Evolutionary conservation across 2,113 vertebrate genomes (phyloP).

Genomic region (Sander vitreus): DNA sequence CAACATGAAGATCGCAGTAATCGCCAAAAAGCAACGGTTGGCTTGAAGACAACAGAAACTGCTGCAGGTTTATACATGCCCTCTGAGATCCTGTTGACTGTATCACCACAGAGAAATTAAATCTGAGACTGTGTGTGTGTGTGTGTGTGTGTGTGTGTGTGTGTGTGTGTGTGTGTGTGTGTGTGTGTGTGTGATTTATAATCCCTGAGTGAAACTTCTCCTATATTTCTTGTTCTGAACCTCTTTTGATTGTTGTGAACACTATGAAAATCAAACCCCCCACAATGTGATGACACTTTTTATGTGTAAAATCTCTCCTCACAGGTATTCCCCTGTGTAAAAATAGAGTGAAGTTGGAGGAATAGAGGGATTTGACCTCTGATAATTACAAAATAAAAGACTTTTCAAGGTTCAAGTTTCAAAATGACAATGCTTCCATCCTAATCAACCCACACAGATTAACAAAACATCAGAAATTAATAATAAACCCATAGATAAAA

Average conservation of each 20-base stretch:
- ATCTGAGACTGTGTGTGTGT: conserved; percentile 21
- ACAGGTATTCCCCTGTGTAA: neutral
- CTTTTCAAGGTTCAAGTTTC: neutral
- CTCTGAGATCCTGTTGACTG: conserved; percentile 44
- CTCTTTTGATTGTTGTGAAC: neutral
- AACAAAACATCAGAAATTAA: neutral
- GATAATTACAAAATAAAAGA: neutral
- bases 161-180: too few relatives aligned
- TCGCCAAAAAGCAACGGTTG: conserved; percentile 71
- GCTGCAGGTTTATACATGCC: conserved; percentile 80
- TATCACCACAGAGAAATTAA: conserved; percentile 41
- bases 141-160: conserved; percentile 23
- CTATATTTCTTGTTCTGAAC: neutral
- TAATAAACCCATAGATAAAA: neutral
- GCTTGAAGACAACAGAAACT: conserved; percentile 85
- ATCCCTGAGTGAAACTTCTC: conserved; percentile 24
- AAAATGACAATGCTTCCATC: neutral
- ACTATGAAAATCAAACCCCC: too few relatives aligned
- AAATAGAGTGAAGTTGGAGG: neutral
- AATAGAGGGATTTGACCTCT: neutral
- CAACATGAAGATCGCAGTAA: conserved; percentile 45
- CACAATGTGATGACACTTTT: too few relatives aligned
- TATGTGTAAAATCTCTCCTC: neutral
- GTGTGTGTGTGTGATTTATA: conserved; percentile 30
- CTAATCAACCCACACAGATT: neutral